Conservation (phyloP, 1,140 invertebrate genomes). For the Drosophila suzukii region DNA sequence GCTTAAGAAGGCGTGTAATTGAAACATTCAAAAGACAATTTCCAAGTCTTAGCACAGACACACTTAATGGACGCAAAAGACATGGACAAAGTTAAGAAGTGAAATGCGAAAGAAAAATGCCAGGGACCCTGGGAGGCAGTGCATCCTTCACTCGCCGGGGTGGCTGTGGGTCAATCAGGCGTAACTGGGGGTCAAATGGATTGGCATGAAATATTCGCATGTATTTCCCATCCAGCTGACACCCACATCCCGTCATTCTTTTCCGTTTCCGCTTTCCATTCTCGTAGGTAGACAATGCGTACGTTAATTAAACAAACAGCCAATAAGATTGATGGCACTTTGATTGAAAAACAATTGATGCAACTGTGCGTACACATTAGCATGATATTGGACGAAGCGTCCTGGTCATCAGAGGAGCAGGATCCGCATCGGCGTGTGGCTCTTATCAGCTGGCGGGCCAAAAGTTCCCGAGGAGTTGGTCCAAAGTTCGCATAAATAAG, state of each 20-base stretch:
- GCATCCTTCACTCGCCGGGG: slow-evolving; percentile 33
- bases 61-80: slow-evolving; percentile 83
- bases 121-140: slow-evolving; percentile 39
- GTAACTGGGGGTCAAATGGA: slow-evolving; percentile 71
- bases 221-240: slow-evolving; percentile 30
- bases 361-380: slow-evolving; percentile 80
- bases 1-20: slow-evolving; percentile 85
- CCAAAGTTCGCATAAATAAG: slow-evolving; percentile 81
- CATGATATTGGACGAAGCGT: slow-evolving; percentile 69
- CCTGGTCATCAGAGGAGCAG: slow-evolving; percentile 42
- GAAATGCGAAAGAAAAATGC: slow-evolving; percentile 81
- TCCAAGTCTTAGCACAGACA: slow-evolving; percentile 85
- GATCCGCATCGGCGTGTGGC: slow-evolving; percentile 42
- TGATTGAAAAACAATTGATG: slow-evolving; percentile 84
- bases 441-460: slow-evolving; percentile 69
- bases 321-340: slow-evolving; percentile 79
- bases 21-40: slow-evolving; percentile 85
- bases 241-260: background rate
- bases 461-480: slow-evolving; percentile 58
- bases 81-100: slow-evolving; percentile 79
- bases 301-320: slow-evolving; percentile 82
- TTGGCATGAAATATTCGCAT: slow-evolving; percentile 61
- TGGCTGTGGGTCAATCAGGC: slow-evolving; percentile 64
- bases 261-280: background rate
- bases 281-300: slow-evolving; percentile 54